Percentiles rank a stretch among this genome's conserved stretches.
Evolutionary conservation across 2,113 vertebrate genomes (phyloP).

Genomic region (Probosciger aterrimus): DNA sequence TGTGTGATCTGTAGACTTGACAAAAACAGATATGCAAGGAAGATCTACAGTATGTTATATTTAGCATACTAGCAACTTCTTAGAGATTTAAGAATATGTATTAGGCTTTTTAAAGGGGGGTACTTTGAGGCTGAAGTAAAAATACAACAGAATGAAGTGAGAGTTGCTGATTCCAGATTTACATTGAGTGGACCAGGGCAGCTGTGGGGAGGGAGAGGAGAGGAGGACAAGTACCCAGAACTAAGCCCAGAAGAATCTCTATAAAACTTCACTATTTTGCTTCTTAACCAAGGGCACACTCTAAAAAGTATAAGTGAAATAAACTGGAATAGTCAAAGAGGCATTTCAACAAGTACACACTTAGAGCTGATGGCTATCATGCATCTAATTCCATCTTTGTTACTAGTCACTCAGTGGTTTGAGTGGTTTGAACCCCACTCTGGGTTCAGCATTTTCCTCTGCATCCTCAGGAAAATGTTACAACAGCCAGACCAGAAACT

Average conservation of each 20-base stretch:
- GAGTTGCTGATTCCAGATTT: not conserved
- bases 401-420: not conserved
- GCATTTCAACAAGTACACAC: not conserved
- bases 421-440: not conserved
- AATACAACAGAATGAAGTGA: not conserved
- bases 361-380: not conserved
- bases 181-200: rapidly evolving
- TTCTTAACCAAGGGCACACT: not conserved
- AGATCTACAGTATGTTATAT: not conserved
- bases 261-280: not conserved
- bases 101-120: not conserved
- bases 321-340: not conserved
- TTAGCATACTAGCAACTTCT: not conserved
- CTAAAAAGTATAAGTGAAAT: not conserved
- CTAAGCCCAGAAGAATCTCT: not conserved
- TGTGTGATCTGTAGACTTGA: not conserved
- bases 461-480: not conserved
- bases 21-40: not conserved
- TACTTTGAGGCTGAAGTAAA: not conserved
- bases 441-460: not conserved
- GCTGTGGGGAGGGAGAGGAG: not conserved
- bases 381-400: not conserved
- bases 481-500: not conserved
- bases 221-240: not conserved
- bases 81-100: not conserved